Evolutionary conservation across 2,113 vertebrate species (phyloP), one percentile per base, ranked within the genome.

Genomic region (Myrmophylax atrothorax): DNA sequence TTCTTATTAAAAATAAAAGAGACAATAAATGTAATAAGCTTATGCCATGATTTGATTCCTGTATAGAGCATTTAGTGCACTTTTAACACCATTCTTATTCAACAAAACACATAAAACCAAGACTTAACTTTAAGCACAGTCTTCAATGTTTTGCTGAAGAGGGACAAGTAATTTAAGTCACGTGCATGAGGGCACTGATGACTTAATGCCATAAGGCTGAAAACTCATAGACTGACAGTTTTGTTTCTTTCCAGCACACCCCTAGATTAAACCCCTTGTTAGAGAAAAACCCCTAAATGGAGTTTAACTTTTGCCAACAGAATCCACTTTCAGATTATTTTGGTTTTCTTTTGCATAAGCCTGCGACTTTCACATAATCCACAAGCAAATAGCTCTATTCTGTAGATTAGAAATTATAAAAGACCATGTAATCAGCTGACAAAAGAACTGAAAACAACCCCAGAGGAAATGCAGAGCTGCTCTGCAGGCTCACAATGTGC

Each of bases 401-500:
- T 97, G 95, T 97, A 95, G 97, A 97, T 97, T 97, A 98, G 96
- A 97, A 98, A 98, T 98, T 98, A 98, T 98, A 98, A 99, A 98
- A 98, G 98, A 98, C 97, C 98, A 97, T 98, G 98, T 98, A 98
- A 99, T 99, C 97, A 98, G 97, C 97, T 96, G 97, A 99, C 98
- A 99, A 98, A 98, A 98, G 97, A 97, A 97, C 95, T 90, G 97
- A 98, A 97, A 98, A 98, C 98, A 98, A 97, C 95, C 97, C 97
- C 96, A 95, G 96, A 98, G 97, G 97, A 98, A 97, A 97, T 1
- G 64, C 95, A 94, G 92, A 96, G 96, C 96, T 93, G 95, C 95
- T 95, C 93, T 59, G 82, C 94, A 67, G 95, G 97, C 97, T 97
- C 96, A 98, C 98, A 98, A 98, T 98, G 97, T 91, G 44, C 87